Conservation (phyloP, 1,140 invertebrate species). For the Diplogasteroides magnus region DNA sequence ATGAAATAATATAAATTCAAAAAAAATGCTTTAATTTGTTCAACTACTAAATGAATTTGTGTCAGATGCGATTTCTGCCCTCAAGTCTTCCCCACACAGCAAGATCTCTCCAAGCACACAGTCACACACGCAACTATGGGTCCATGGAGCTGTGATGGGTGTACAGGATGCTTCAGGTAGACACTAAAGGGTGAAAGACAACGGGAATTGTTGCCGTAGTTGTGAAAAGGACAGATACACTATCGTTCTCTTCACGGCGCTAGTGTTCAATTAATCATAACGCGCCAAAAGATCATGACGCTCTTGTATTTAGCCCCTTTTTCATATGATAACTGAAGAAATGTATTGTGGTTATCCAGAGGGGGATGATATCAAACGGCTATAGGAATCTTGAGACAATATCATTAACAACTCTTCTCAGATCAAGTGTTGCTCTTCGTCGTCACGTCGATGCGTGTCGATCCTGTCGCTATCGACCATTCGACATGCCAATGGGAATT, state of each 20-base stretch:
- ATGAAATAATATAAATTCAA: not conserved
- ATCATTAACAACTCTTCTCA: not conserved
- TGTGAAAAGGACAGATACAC: no score
- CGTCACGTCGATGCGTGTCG: conserved; percentile 25
- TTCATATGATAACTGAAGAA: not conserved
- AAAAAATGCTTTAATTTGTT: no score
- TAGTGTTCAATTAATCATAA: no score
- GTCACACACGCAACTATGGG: conserved; percentile 1
- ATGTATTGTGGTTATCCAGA: no score
- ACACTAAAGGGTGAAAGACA: no score
- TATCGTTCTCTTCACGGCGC: no score
- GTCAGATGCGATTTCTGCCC: not conserved
- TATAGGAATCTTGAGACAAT: no score
- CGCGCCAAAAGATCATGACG: no score
- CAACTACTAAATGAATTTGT: no score
- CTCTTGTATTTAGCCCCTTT: not conserved
- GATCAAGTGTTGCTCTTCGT: conserved; percentile 16
- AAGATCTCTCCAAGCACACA: conserved; percentile 13
- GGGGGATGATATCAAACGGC: no score
- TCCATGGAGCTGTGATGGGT: conserved; percentile 19
- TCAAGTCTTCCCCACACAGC: conserved; percentile 9
- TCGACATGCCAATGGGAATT: conserved; percentile 6
- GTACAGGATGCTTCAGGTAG: conserved; percentile 17
- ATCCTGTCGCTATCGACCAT: conserved; percentile 10
- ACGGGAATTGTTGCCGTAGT: no score